Evolutionary conservation across 35 echinoderm and acorn worm genomes (phyloP), one percentile per base, ranked within the genome.

Genomic region (Eucidaris tribuloides): DNA sequence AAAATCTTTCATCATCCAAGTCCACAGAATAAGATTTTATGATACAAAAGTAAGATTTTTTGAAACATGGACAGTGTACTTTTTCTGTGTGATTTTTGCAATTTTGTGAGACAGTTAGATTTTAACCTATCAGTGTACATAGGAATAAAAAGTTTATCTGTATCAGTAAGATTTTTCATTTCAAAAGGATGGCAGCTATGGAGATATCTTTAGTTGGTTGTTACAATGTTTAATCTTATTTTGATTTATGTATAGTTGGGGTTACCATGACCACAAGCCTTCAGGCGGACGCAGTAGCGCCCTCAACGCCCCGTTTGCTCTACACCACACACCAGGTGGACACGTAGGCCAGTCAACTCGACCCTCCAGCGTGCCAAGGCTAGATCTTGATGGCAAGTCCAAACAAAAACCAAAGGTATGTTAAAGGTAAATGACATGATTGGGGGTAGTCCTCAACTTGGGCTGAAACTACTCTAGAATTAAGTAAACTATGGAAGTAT

Each of bases 181-280:
- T n/a, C n/a, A n/a, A n/a, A n/a, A n/a, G n/a, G n/a, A 34, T 79
- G 42, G 3, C 0, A 19, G 4, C 9, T 18, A 78, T 1, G n/a
- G 35, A 24, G 9, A 23, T 28, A 0, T 6, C 48, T 7, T 7
- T 31, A 23, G 33, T n/a, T 30, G 20, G 20, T 29, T 52, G 3
- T 22, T 5, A 18, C 33, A 6, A 23, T 48, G 27, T 52, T 7
- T 36, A 6, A 52, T 65, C 41, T 45, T 24, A 11, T n/a, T 78
- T 77, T 40, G 20, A 78, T 60, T 77, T 61, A 32, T 4, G 64
- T 76, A 52, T 54, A 92, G 90, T 40, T 92, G 90, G 90, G 90
- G 90, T 74, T 92, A 87, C 65, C 90, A 92, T 82, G 90, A 92
- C 52, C 65, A 92, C 78, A 86, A 64, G 24, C 78, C 90, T 27